Conservation (phyloP, 2,888 invertebrate species). For the Deladenus siricidicola region DNA sequence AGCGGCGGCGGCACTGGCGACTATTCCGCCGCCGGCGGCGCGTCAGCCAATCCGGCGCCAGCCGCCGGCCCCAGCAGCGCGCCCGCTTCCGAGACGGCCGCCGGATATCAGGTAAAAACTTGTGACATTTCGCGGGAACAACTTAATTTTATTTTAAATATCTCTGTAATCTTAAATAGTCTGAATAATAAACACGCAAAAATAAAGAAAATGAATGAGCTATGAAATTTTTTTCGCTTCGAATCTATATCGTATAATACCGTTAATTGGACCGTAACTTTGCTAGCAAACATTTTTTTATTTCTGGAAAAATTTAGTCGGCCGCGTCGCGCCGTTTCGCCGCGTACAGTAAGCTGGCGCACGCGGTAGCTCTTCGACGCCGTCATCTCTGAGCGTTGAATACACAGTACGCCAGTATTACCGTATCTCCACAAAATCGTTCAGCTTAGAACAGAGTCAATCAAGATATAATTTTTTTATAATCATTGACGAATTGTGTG, state of each 20-base stretch:
- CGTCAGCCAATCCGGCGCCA: not conserved
- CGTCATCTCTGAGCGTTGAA: constrained; percentile 29
- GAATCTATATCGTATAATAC: too few species aligned
- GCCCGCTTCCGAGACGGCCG: constrained; percentile 6
- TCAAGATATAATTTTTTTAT: too few species aligned
- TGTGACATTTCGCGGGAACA: too few species aligned
- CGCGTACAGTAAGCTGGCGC: constrained; percentile 29
- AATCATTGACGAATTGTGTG: too few species aligned
- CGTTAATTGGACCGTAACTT: too few species aligned
- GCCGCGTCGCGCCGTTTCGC: constrained; percentile 21
- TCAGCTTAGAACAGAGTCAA: too few species aligned
- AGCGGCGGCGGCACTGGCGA: not conserved
- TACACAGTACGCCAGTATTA: too few species aligned
- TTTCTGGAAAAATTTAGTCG: constrained; percentile 6
- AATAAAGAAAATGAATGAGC: too few species aligned
- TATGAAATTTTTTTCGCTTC: too few species aligned
- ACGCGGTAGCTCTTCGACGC: constrained; percentile 29
- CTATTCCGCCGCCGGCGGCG: not conserved
- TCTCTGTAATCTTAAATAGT: not conserved
- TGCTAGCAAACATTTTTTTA: too few species aligned
- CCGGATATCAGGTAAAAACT: constrained; percentile 3
- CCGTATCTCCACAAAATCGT: too few species aligned
- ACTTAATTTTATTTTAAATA: not conserved
- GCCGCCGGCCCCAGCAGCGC: not conserved
- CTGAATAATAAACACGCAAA: too few species aligned